A percentile compares a stretch with the other conserved stretches of the same genome.
Evolutionary conservation across 2,113 vertebrate genomes (phyloP).

Genomic region (Planiliza haematocheilus): DNA sequence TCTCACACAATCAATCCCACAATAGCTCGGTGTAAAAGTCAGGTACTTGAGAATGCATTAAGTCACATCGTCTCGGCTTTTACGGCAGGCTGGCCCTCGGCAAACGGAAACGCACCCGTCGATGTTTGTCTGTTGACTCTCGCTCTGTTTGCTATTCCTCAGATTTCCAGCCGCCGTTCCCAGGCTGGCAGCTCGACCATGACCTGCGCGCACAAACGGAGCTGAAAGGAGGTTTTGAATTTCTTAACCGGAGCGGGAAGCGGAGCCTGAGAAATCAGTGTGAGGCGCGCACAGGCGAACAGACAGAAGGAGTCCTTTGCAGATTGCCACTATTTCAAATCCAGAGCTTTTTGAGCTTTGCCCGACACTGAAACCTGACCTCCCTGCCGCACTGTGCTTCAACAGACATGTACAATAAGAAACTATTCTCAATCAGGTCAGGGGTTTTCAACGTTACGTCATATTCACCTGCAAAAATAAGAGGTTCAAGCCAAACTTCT

Average conservation of each 20-base stretch:
- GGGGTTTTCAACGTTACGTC: conserved; percentile 14
- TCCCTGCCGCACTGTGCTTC: conserved; percentile 30
- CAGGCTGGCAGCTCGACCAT: conserved; percentile 57
- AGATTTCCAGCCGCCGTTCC: conserved; percentile 47
- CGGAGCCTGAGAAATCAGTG: conserved; percentile 26
- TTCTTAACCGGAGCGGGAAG: conserved; percentile 40
- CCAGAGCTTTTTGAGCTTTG: conserved; percentile 36
- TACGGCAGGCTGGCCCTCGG: conserved; percentile 1
- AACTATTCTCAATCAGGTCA: conserved; percentile 6
- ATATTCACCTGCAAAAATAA: background rate
- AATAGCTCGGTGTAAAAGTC: conserved; percentile 25
- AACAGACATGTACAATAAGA: conserved; percentile 41
- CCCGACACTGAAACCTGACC: conserved; percentile 56
- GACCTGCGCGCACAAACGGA: conserved; percentile 50
- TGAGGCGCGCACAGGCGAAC: conserved; percentile 18
- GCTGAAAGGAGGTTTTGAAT: conserved; percentile 62
- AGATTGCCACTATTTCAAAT: conserved; percentile 39
- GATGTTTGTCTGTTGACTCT: conserved; percentile 43
- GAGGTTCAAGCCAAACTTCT: no score
- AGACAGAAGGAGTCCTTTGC: conserved; percentile 37
- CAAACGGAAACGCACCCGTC: conserved; percentile 28
- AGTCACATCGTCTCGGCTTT: conserved; percentile 54
- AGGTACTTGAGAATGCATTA: conserved; percentile 58
- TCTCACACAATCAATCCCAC: conserved; percentile 31
- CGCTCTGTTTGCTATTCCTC: conserved; percentile 53